phyloP scores from a whole-genome alignment of 2,113 vertebrate species.

The Alces alces region DNA sequence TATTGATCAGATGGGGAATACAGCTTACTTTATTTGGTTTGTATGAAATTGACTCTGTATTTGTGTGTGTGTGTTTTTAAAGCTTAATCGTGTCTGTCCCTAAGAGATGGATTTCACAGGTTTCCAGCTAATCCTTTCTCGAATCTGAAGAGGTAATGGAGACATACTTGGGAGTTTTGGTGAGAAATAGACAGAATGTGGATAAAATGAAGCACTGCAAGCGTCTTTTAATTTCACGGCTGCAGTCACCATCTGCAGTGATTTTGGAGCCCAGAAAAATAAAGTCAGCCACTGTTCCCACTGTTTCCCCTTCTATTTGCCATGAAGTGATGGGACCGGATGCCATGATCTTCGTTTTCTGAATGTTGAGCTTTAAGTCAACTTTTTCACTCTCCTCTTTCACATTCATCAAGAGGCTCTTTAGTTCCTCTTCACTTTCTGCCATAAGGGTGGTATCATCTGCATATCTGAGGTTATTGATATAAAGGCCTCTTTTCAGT shows the following conservation, averaged over 20 bases:
- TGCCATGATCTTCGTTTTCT: background rate
- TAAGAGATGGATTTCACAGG: background rate
- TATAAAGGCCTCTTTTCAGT: background rate
- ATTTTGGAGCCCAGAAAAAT: background rate
- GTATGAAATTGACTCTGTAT: background rate
- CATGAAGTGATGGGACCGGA: background rate
- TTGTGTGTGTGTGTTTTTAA: background rate
- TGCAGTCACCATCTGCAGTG: background rate
- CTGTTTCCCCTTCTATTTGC: background rate
- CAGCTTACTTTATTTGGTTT: background rate
- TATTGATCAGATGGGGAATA: background rate
- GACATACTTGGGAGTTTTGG: background rate
- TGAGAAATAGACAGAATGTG: background rate
- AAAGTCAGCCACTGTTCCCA: background rate
- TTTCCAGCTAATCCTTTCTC: background rate
- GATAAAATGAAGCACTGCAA: background rate
- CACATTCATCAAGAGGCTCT: background rate
- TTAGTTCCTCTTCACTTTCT: background rate
- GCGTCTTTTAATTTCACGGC: background rate
- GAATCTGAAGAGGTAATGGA: background rate
- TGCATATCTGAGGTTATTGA: background rate
- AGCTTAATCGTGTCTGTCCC: background rate
- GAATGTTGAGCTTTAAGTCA: background rate
- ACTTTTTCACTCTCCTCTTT: background rate
- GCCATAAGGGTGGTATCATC: background rate